These are phyloP conservation scores for Venturia canescens DNA, from an alignment of 1,140 invertebrate species.

Conservation along the genomic window DNA sequence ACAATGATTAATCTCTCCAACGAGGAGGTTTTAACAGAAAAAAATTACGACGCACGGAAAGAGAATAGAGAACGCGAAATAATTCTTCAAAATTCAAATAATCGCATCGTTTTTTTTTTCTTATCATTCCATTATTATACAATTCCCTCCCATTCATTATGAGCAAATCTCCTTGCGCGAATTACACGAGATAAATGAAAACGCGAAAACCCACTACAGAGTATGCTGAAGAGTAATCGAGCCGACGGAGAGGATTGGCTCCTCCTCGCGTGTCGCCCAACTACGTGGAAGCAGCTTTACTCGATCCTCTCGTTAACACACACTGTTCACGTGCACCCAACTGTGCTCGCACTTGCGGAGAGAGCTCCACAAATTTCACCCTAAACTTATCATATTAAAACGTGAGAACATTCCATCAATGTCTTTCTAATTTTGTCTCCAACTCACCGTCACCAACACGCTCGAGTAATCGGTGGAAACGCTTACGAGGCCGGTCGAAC, in stretches of 20 bases:
- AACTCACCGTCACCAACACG: background rate
- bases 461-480: no score
- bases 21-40: background rate
- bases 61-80: background rate
- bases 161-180: background rate
- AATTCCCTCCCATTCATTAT: background rate
- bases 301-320: conserved; percentile 27
- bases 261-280: background rate
- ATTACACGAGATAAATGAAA: background rate
- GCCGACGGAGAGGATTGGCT: background rate
- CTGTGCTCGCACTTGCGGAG: no score
- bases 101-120: background rate
- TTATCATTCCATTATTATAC: background rate
- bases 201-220: background rate
- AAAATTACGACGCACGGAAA: background rate
- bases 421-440: background rate
- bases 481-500: no score
- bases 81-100: no score
- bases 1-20: no score
- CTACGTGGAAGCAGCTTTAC: conserved; percentile 27
- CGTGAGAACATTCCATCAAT: no score
- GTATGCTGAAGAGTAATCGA: conserved; percentile 8
- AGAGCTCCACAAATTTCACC: no score
- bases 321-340: background rate
- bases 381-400: no score